Conservation (phyloP, 2,797 vertebrate genomes). For the Arctocebus calabarensis region DNA sequence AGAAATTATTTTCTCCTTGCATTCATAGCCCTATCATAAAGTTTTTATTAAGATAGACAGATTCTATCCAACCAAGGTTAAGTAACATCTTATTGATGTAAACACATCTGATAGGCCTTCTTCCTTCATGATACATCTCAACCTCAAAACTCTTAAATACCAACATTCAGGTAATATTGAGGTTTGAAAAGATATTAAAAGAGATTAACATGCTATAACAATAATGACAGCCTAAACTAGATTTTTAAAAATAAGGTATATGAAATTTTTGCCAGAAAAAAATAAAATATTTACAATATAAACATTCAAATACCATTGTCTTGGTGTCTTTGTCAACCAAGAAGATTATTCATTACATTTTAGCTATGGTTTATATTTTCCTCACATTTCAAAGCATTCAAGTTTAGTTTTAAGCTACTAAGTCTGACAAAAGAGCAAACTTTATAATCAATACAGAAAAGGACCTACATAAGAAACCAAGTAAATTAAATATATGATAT, state of each 20-base stretch:
- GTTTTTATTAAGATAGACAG: not conserved
- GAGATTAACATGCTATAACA: slow-evolving; percentile 3
- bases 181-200: slow-evolving; percentile 34
- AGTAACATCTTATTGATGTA: slow-evolving; percentile 6
- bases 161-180: slow-evolving; percentile 25
- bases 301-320: slow-evolving; percentile 40
- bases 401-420: slow-evolving; percentile 70
- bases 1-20: not conserved
- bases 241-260: not conserved
- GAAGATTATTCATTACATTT: slow-evolving; percentile 10
- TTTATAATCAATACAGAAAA: slow-evolving; percentile 82
- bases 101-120: not conserved
- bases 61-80: slow-evolving; percentile 22
- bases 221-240: not conserved
- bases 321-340: not conserved
- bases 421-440: slow-evolving; percentile 74
- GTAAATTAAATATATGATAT: slow-evolving; percentile 79
- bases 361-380: slow-evolving; percentile 16
- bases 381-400: slow-evolving; percentile 65
- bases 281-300: not conserved
- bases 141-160: slow-evolving; percentile 26
- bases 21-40: not conserved
- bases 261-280: slow-evolving; percentile 19
- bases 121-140: slow-evolving; percentile 28
- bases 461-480: slow-evolving; percentile 76